Percentiles rank a stretch among this genome's conserved stretches.
Evolutionary conservation across 1,140 invertebrate species (phyloP).

Genomic region (Acyrthosiphon pisum): DNA sequence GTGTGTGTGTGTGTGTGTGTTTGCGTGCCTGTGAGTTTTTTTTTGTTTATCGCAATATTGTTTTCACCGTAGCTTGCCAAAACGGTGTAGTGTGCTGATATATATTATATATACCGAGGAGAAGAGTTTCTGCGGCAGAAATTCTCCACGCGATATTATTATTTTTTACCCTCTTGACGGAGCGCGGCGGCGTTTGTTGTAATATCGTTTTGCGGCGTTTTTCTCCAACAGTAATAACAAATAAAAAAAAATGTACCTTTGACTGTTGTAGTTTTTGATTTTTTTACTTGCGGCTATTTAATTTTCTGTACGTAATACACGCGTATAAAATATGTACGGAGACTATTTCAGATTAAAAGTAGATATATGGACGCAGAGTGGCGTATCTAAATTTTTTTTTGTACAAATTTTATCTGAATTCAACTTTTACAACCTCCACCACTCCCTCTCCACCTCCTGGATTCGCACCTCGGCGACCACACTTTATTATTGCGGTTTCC

Average conservation of each 20-base stretch:
- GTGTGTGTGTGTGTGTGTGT: no score
- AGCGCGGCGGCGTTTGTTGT: neutral
- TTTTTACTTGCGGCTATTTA: neutral
- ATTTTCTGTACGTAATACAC: neutral
- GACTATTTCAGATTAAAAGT: neutral
- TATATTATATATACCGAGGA: neutral
- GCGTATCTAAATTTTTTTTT: no score
- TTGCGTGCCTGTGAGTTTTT: neutral
- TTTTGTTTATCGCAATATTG: neutral
- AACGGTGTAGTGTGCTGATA: neutral
- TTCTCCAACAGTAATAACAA: neutral
- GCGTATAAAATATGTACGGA: neutral
- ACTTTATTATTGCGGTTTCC: neutral
- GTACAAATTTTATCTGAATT: no score
- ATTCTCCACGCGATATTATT: neutral
- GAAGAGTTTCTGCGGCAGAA: neutral
- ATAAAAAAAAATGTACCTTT: neutral
- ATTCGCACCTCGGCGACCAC: neutral
- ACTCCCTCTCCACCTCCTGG: no score
- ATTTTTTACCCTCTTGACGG: neutral
- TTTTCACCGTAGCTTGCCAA: neutral
- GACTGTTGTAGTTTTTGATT: neutral
- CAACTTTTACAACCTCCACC: no score
- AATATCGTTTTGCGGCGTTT: slow-evolving; percentile 19
- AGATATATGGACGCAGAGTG: neutral